Evolutionary conservation across 2,113 vertebrate species (phyloP).

Genomic region (Electrona antarctica): DNA sequence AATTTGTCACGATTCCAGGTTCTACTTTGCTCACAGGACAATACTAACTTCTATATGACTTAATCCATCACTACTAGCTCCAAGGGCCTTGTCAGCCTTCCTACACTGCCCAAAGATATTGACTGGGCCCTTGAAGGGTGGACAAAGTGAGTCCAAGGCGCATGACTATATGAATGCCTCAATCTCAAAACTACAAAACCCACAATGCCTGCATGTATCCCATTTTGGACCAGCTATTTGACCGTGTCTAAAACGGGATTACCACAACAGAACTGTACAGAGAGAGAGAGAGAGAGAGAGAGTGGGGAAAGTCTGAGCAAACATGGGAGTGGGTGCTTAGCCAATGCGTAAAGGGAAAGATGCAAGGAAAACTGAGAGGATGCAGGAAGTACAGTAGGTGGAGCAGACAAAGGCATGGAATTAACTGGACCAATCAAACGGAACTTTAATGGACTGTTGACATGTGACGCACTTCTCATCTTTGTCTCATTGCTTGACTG

Average conservation of each 20-base stretch:
- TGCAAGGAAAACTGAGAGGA: conserved; percentile 52
- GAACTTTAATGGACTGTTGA: conserved; percentile 61
- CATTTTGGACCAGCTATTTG: conserved; percentile 54
- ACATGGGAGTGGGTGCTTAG: conserved; percentile 61
- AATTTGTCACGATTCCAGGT: conserved; percentile 62
- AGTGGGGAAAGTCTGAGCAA: conserved; percentile 48
- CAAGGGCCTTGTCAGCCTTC: conserved; percentile 43
- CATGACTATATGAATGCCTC: conserved; percentile 40
- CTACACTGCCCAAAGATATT: conserved; percentile 52
- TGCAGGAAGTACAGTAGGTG: conserved; percentile 18
- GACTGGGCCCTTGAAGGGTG: conserved; percentile 56
- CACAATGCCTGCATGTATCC: conserved; percentile 57
- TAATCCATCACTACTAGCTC: conserved; percentile 42
- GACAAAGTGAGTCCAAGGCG: conserved; percentile 38
- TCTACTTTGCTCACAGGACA: conserved; percentile 49
- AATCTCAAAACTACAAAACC: conserved; percentile 47
- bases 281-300: conserved; percentile 3
- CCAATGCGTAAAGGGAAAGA: conserved; percentile 39
- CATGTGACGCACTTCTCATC: conserved; percentile 69
- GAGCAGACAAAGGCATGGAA: conserved; percentile 47
- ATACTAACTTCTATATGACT: conserved; percentile 39
- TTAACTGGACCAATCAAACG: conserved; percentile 51
- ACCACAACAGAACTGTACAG: conserved; percentile 57
- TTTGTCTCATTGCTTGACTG: conserved; percentile 63
- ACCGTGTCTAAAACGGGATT: conserved; percentile 62